Conservation (phyloP, 2,888 invertebrate genomes). For the Noctua janthina region DNA sequence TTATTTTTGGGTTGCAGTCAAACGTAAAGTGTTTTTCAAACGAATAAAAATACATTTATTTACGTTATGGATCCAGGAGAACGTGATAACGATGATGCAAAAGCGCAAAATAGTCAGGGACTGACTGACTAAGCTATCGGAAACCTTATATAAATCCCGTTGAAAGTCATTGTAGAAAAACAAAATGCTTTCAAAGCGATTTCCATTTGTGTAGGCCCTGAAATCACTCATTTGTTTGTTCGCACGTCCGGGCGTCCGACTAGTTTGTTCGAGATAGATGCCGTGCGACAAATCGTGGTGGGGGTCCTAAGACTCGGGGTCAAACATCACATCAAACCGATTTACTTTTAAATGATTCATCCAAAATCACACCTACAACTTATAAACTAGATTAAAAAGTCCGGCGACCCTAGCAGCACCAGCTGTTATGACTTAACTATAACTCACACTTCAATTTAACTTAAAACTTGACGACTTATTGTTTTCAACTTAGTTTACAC, state of each 20-base stretch:
- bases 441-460: conserved; percentile 13
- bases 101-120: background rate
- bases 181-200: background rate
- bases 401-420: background rate
- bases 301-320: background rate
- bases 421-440: conserved; percentile 11
- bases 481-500: conserved; percentile 20
- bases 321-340: background rate
- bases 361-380: background rate
- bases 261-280: background rate
- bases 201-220: background rate
- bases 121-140: background rate
- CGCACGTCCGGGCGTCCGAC: background rate
- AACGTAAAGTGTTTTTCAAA: background rate
- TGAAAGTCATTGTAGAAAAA: background rate
- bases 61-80: too few species aligned
- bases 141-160: background rate
- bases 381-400: conserved; percentile 2
- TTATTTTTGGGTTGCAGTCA: background rate
- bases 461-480: conserved; percentile 36
- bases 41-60: background rate
- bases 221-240: background rate
- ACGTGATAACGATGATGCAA: background rate
- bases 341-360: background rate
- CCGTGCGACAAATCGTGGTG: background rate